Conservation (phyloP, 2,888 invertebrate species). For the Allygus modestus region DNA sequence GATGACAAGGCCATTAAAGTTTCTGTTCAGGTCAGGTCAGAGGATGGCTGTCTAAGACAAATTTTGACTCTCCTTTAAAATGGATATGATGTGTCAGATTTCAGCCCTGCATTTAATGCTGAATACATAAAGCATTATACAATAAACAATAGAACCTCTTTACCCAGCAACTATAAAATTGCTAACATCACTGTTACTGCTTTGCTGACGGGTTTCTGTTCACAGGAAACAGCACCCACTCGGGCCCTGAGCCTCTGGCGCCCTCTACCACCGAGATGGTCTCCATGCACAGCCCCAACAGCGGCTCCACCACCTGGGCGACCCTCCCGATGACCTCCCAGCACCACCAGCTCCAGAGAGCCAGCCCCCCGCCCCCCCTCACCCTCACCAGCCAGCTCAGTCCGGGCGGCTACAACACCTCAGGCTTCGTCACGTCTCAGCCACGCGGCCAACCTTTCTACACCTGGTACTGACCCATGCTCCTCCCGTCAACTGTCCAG, state of each 20-base stretch:
- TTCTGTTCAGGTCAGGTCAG: no score
- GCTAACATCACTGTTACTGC: no score
- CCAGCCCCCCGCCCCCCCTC: slow-evolving; percentile 66
- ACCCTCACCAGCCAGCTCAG: slow-evolving; percentile 67
- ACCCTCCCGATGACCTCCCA: slow-evolving; percentile 62
- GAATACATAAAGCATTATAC: no score
- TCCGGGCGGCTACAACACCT: slow-evolving; percentile 67
- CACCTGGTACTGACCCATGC: slow-evolving; percentile 69
- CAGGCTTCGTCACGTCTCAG: slow-evolving; percentile 65
- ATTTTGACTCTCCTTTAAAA: no score
- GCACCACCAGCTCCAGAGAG: slow-evolving; percentile 62
- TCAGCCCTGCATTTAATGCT: no score
- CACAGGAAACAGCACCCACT: slow-evolving; percentile 62
- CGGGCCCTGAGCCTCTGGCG: slow-evolving; percentile 64
- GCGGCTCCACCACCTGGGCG: slow-evolving; percentile 68
- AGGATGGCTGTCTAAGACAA: no score
- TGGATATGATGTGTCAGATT: no score
- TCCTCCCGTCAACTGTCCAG: background rate
- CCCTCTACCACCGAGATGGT: slow-evolving; percentile 68
- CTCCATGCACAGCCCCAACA: slow-evolving; percentile 68
- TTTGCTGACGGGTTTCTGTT: background rate
- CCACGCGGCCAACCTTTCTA: slow-evolving; percentile 69
- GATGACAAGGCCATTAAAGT: no score
- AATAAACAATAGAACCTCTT: no score
- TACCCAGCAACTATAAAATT: no score